Conservation (phyloP, 2,888 invertebrate genomes). For the Hartigia nigra region DNA sequence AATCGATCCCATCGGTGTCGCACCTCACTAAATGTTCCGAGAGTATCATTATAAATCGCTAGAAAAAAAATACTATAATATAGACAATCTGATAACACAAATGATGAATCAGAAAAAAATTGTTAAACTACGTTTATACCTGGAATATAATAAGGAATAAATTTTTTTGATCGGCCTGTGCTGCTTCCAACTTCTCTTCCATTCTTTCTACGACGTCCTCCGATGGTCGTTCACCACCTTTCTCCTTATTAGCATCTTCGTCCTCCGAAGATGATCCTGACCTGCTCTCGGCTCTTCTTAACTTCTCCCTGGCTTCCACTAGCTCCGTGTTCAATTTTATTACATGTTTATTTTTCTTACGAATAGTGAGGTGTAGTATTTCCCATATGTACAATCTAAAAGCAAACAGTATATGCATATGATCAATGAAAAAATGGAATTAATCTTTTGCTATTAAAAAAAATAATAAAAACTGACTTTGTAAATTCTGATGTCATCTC, state of each 20-base stretch:
- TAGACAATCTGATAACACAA: neutral
- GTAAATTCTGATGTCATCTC: conserved; percentile 93
- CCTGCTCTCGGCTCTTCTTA: conserved; percentile 85
- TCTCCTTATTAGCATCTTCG: conserved; percentile 71
- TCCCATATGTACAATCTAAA: conserved; percentile 94
- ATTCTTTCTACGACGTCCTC: conserved; percentile 92
- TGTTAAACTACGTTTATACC: conserved; percentile 57
- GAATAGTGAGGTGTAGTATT: conserved; percentile 92
- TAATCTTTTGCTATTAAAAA: neutral
- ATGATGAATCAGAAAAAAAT: neutral
- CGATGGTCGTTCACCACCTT: conserved; percentile 73
- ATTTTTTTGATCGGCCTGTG: conserved; percentile 96
- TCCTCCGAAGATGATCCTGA: conserved; percentile 85
- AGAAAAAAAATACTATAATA: conserved; percentile 42
- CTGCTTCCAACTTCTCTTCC: conserved; percentile 94
- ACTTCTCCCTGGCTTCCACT: conserved; percentile 85
- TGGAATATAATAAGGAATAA: conserved; percentile 97
- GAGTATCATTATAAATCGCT: conserved; percentile 96
- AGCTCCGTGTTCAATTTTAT: conserved; percentile 84
- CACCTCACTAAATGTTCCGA: conserved; percentile 94
- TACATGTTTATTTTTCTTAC: conserved; percentile 97
- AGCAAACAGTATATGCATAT: conserved; percentile 20
- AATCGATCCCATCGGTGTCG: conserved; percentile 93
- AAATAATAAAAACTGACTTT: conserved; percentile 67
- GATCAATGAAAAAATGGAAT: neutral